Conservation (phyloP, 2,113 vertebrate species). For the Salvator merianae region DNA sequence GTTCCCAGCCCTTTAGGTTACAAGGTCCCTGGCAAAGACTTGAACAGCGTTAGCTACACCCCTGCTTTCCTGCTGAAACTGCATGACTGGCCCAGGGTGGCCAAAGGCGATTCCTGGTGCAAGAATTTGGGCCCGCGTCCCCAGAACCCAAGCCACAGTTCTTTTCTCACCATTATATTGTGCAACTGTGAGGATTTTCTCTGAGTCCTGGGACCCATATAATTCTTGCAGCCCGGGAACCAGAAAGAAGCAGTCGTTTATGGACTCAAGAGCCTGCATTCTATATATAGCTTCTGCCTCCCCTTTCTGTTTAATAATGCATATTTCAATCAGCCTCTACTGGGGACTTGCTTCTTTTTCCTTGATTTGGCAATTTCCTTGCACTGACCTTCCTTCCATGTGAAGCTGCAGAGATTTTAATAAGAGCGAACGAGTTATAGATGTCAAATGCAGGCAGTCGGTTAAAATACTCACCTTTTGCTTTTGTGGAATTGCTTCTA, state of each 20-base stretch:
- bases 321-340: background rate
- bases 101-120: background rate
- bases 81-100: background rate
- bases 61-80: background rate
- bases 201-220: background rate
- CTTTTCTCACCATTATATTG: background rate
- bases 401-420: background rate
- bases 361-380: background rate
- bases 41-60: too few relatives aligned
- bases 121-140: background rate
- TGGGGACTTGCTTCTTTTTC: rapidly evolving
- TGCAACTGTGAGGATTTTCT: background rate
- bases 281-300: rapidly evolving
- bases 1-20: too few relatives aligned
- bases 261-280: background rate
- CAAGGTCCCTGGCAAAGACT: too few relatives aligned
- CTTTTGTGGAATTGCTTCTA: constrained; percentile 9
- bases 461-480: background rate
- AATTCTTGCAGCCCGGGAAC: background rate
- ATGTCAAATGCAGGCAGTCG: background rate
- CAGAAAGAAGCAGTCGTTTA: rapidly evolving
- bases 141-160: background rate
- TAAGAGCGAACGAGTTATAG: background rate
- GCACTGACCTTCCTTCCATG: background rate
- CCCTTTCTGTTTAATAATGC: background rate